These are phyloP conservation scores for Megaceryle torquata DNA, from an alignment of 2,113 vertebrate species.

Conservation along the genomic window DNA sequence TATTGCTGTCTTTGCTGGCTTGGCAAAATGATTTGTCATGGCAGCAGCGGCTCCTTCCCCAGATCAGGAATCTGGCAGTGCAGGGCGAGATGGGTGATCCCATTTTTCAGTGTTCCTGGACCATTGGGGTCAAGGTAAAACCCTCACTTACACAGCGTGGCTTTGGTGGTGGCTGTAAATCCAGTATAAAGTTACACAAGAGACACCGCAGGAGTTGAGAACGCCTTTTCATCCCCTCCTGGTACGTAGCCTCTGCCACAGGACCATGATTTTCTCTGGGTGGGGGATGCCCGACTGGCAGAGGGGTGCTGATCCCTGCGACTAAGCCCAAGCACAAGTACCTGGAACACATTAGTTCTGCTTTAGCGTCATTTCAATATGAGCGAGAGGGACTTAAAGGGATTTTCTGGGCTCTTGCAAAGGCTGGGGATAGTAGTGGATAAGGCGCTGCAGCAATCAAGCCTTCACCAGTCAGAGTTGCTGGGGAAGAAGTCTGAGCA, in stretches of 20 bases:
- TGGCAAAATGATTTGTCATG: not conserved
- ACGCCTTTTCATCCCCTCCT: not conserved
- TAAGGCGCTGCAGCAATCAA: not conserved
- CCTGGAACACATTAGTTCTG: conserved; percentile 46
- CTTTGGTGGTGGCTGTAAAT: not conserved
- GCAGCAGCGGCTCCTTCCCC: not conserved
- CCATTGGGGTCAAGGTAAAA: not conserved
- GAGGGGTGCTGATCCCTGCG: not conserved
- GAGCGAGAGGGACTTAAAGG: conserved; percentile 25
- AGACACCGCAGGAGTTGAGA: not conserved
- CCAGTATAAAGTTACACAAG: not conserved
- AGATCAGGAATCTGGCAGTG: not conserved
- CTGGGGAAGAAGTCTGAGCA: not conserved
- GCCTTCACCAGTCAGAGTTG: not conserved
- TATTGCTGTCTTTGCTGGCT: not conserved
- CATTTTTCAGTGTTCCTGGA: not conserved
- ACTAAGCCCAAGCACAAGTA: conserved; percentile 3
- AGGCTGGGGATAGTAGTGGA: not conserved
- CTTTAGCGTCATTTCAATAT: conserved; percentile 31
- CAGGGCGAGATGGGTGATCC: not conserved
- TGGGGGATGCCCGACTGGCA: fast-evolving
- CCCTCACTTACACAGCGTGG: not conserved
- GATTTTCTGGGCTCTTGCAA: conserved; percentile 43
- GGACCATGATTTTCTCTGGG: fast-evolving
- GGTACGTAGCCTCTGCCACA: not conserved